Evolutionary conservation across 2,888 invertebrate genomes (phyloP).

Genomic region (Theodoxus fluviatilis): DNA sequence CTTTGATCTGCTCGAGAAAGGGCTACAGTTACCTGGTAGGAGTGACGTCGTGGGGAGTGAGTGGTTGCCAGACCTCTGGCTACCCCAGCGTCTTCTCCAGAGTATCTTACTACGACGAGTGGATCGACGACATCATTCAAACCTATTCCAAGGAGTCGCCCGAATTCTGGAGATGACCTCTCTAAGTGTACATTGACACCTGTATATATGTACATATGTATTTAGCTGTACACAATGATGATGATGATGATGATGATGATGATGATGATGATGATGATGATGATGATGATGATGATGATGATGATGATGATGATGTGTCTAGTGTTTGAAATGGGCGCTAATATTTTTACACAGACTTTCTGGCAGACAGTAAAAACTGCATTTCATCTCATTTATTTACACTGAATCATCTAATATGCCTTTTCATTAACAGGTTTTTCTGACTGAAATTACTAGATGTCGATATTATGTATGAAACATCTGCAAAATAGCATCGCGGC

Average conservation of each 20-base stretch:
- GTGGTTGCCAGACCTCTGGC: slow-evolving; percentile 43
- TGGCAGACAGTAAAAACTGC: too few relatives aligned
- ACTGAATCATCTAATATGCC: too few relatives aligned
- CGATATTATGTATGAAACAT: too few relatives aligned
- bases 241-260: too few relatives aligned
- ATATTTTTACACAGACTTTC: not conserved
- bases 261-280: too few relatives aligned
- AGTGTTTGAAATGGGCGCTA: slow-evolving; percentile 4
- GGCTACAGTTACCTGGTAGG: slow-evolving; percentile 43
- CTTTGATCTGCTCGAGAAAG: slow-evolving; percentile 38
- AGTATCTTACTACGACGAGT: slow-evolving; percentile 40
- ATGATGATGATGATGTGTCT: not conserved
- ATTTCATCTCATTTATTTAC: too few relatives aligned
- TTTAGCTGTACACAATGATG: slow-evolving; percentile 4
- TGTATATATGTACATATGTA: slow-evolving; percentile 3
- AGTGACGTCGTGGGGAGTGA: slow-evolving; percentile 44
- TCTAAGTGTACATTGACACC: not conserved
- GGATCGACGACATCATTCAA: slow-evolving; percentile 37
- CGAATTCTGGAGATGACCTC: too few relatives aligned
- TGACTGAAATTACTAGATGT: too few relatives aligned
- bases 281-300: too few relatives aligned
- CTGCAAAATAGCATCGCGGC: too few relatives aligned
- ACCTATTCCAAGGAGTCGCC: slow-evolving; percentile 31
- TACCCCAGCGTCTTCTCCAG: slow-evolving; percentile 42
- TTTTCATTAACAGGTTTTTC: too few relatives aligned